phyloP scores from a whole-genome alignment of 2,113 vertebrate species.

The Capra hircus region DNA sequence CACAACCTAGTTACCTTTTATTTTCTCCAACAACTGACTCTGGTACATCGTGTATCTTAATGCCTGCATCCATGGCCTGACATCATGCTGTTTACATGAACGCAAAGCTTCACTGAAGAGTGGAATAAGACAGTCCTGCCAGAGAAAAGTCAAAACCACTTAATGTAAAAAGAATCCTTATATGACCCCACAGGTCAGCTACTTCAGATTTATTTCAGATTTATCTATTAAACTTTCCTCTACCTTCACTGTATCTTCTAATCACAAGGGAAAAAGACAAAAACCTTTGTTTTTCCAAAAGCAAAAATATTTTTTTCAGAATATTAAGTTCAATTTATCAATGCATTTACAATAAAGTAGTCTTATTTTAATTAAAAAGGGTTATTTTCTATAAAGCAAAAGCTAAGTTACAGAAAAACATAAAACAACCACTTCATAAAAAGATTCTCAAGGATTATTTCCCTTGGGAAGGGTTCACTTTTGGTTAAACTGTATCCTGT shows the following conservation, averaged over 20 bases:
- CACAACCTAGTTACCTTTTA: conserved; percentile 85
- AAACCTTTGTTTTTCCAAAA: not conserved
- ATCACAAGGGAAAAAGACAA: not conserved
- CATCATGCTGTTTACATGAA: conserved; percentile 96
- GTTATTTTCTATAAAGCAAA: not conserved
- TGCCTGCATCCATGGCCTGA: conserved; percentile 94
- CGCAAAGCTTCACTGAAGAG: conserved; percentile 92
- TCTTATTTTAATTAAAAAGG: not conserved
- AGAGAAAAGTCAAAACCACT: conserved; percentile 19
- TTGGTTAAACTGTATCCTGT: not conserved
- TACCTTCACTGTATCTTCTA: not conserved
- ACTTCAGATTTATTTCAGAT: not conserved
- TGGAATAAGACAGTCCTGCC: conserved; percentile 93
- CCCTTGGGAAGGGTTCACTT: not conserved
- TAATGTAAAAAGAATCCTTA: not conserved
- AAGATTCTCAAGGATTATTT: not conserved
- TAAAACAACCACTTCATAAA: not conserved
- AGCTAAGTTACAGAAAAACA: not conserved
- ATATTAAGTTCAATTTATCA: not conserved
- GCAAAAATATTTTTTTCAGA: not conserved
- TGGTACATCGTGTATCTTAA: conserved; percentile 94
- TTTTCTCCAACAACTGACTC: conserved; percentile 87
- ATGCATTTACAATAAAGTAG: not conserved
- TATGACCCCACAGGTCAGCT: not conserved
- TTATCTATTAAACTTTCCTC: not conserved